Base-by-base conservation (phyloP, 2,797 vertebrate genomes). In the Acrossocheilus wenchowensis region DNA sequence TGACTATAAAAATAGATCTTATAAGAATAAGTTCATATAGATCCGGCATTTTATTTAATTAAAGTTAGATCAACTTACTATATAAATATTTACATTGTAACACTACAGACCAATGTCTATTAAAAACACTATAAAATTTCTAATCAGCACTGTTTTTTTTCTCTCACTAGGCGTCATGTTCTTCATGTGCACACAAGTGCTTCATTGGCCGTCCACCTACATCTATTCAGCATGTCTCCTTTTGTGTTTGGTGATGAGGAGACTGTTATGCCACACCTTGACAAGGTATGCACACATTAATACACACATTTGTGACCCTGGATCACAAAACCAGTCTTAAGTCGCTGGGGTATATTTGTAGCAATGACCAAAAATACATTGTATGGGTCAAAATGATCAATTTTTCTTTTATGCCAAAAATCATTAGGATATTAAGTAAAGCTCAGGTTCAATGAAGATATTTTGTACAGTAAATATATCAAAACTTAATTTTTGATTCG, bases 201-300 rank as follows among this genome's bases (percentile, higher is more conserved):
- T 78, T 81, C 94, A 0, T 60, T 96, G 54, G 97, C 96, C 1
- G 94, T 97, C 87, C 90, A 97, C 82, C 34, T 99, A 86, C 96
- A 96, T 34, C 90, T 99, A 75, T 97, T 93, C 92, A 96, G 97
- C 91, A 94, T 90, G 92, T 95, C 95, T 5, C 94, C 94, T 0
- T 98, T 98, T 88, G 87, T 96, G 74, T 95, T 97, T 78, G 97
- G 96, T 83, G 96, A 98, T 64, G 97, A 99, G 90, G 97, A 98
- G 48, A 87, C 87, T 36, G 89, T 98, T 89, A 93, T 99, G 89
- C 92, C 94, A 92, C 82, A 91, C 84, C 96, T 98, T 39, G 93
- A 95, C 84, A 96, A 96, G 95, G 98, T 97, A 92, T 84, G 50
- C 19, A 4, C 39, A 50, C n/a, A n/a, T 36, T 39, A 83, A 75